These are phyloP conservation scores for Aphidius gifuensis DNA, from an alignment of 1,140 invertebrate species.

Conservation along the genomic window DNA sequence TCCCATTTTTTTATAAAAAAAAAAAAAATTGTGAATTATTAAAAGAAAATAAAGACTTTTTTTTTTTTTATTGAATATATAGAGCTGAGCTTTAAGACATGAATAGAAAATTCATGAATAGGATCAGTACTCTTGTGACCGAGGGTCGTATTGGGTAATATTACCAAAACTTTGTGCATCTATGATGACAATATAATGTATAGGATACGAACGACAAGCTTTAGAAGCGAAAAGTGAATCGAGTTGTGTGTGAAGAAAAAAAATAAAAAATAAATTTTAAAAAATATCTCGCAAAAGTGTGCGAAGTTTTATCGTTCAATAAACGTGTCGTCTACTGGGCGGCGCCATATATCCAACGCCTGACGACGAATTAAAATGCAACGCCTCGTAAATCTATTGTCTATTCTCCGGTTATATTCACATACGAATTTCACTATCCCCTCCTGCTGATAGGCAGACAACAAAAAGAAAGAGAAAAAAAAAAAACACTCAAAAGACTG, in stretches of 20 bases:
- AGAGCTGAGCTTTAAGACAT: not conserved
- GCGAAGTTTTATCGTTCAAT: constrained; percentile 48
- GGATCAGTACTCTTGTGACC: constrained; percentile 21
- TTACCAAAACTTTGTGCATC: constrained; percentile 41
- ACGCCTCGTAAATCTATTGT: constrained; percentile 41
- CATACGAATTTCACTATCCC: constrained; percentile 11
- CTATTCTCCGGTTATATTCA: constrained; percentile 27
- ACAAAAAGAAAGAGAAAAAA: constrained; percentile 13
- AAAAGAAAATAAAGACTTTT: too few species aligned
- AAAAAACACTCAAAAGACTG: not conserved
- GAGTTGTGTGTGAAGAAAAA: constrained; percentile 10
- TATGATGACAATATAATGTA: too few species aligned
- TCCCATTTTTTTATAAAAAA: too few species aligned
- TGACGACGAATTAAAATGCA: constrained; percentile 44
- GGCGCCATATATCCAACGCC: constrained; percentile 27
- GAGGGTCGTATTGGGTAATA: constrained; percentile 31
- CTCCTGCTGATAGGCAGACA: constrained; percentile 6
- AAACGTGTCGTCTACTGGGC: constrained; percentile 45
- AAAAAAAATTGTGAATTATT: too few species aligned
- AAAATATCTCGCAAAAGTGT: constrained; percentile 35
- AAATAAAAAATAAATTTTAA: too few species aligned
- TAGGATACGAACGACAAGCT: too few species aligned
- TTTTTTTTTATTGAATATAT: too few species aligned
- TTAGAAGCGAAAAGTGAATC: too few species aligned
- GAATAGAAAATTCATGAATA: constrained; percentile 11